phyloP scores from a whole-genome alignment of 2,797 vertebrate species.

The Ceyx erithaca region DNA sequence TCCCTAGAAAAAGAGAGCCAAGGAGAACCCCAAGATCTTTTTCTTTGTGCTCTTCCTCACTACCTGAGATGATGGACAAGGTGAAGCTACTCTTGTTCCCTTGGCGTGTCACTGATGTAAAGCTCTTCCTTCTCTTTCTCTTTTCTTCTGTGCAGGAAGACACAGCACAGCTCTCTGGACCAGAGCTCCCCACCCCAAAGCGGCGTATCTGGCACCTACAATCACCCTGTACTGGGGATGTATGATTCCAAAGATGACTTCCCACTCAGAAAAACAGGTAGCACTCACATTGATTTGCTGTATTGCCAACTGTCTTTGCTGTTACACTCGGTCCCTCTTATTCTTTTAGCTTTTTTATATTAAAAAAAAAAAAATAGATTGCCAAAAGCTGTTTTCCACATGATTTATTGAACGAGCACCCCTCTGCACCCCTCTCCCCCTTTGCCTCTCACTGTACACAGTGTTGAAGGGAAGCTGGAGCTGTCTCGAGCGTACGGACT shows the following conservation, averaged over 20 bases:
- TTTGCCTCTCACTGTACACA: not conserved
- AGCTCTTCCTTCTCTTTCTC: not conserved
- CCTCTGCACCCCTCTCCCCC: not conserved
- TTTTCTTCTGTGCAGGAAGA: constrained; percentile 85
- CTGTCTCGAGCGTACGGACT: not conserved
- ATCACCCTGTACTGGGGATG: constrained; percentile 92
- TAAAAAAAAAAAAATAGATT: not conserved
- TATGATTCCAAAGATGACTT: constrained; percentile 98
- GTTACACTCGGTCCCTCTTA: not conserved
- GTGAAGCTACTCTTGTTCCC: accelerated
- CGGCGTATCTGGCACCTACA: constrained; percentile 88
- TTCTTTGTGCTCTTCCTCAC: accelerated
- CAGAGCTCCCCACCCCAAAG: constrained; percentile 97
- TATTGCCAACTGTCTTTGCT: not conserved
- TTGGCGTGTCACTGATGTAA: not conserved
- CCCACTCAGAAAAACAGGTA: constrained; percentile 97
- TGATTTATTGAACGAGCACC: not conserved
- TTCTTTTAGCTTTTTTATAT: too few species aligned
- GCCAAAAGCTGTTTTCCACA: not conserved
- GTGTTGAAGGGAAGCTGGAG: not conserved
- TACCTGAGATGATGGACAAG: not conserved
- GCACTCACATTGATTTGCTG: not conserved
- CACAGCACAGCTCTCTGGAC: constrained; percentile 97
- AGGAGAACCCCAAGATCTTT: not conserved
- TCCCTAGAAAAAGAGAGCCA: not conserved